Evolutionary conservation across 2,113 vertebrate species (phyloP), one percentile per base, ranked within the genome.

Genomic region (Aptenodytes forsteri): DNA sequence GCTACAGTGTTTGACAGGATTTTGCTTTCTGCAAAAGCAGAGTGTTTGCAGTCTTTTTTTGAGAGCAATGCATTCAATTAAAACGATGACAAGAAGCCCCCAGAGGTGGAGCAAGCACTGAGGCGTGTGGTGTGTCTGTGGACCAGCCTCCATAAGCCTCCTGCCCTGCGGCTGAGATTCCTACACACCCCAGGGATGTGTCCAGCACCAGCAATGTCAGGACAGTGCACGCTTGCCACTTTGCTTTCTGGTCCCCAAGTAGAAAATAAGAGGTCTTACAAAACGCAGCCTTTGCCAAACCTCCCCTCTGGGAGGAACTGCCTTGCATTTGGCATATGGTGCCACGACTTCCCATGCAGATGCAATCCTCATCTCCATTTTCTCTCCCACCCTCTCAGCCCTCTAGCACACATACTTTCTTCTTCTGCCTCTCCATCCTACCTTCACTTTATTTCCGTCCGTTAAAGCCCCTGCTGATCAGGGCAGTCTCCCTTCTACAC

Each of bases 341-440:
- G 40, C 71, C 11, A 2, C 0, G 0, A 5, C 17, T 42, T 47
- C 52, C 71, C 62, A 44, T 9, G 66, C 26, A 44, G 65, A 67
- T 2, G 1, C 38, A 64, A 23, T 14, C 19, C 26, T 20, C 58
- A 19, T 2, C 19, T 50, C 54, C 25, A 3, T 16, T 9, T 27
- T 32, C 64, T 16, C 79, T 50, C 22, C 11, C 26, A 21, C 16
- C 40, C 65, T 47, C 49, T 16, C 64, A 71, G 46, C 40, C 10
- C 42, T 23, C 56, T 17, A 75, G 14, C 47, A 80, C 42, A 25
- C 30, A 16, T 16, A 4, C 6, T 9, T 67, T 52, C 46, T 22
- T 13, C 20, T 54, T 12, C 58, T 75, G 8, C 19, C 14, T 7
- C 29, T 59, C 80, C 42, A 26, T 18, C 47, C 69, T 34, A 16